Conservation (phyloP, 2,888 invertebrate species). For the Andrena praecox region DNA sequence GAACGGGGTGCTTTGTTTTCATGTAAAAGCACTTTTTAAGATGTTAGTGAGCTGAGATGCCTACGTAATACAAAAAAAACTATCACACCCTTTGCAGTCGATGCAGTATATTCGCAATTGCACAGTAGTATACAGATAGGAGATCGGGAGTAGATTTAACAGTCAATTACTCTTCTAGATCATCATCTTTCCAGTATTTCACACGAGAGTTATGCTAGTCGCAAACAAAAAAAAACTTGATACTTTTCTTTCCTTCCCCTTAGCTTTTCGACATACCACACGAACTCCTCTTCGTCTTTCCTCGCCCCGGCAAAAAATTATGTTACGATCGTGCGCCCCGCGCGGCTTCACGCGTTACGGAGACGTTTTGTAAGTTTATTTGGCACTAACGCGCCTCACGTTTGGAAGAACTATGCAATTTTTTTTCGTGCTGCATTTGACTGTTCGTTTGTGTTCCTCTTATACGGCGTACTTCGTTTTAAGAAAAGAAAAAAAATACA, state of each 20-base stretch:
- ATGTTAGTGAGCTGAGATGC: slow-evolving; percentile 64
- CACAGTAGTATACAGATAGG: slow-evolving; percentile 73
- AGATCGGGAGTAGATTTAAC: slow-evolving; percentile 70
- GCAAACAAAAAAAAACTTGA: slow-evolving; percentile 45
- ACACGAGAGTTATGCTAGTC: slow-evolving; percentile 61
- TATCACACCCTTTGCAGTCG: slow-evolving; percentile 69
- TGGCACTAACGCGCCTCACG: slow-evolving; percentile 75
- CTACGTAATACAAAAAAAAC: slow-evolving; percentile 70
- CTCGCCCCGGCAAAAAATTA: slow-evolving; percentile 37
- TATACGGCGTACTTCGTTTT: slow-evolving; percentile 29
- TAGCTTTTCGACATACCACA: slow-evolving; percentile 46
- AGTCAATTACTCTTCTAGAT: slow-evolving; percentile 64
- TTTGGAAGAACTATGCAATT: slow-evolving; percentile 76
- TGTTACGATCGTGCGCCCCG: slow-evolving; percentile 42
- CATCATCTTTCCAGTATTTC: slow-evolving; percentile 62
- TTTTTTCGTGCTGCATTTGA: slow-evolving; percentile 45
- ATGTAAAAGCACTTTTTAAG: slow-evolving; percentile 63
- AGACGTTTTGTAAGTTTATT: slow-evolving; percentile 71
- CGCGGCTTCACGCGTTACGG: slow-evolving; percentile 37
- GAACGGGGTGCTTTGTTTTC: slow-evolving; percentile 59
- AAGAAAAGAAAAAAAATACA: slow-evolving; percentile 35
- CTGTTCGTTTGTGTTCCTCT: slow-evolving; percentile 15
- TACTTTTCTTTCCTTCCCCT: slow-evolving; percentile 10
- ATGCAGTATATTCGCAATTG: slow-evolving; percentile 72
- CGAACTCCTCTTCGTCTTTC: slow-evolving; percentile 38